These are phyloP conservation scores for Alces alces DNA, from an alignment of 2,113 vertebrate genomes.

Conservation along the genomic window DNA sequence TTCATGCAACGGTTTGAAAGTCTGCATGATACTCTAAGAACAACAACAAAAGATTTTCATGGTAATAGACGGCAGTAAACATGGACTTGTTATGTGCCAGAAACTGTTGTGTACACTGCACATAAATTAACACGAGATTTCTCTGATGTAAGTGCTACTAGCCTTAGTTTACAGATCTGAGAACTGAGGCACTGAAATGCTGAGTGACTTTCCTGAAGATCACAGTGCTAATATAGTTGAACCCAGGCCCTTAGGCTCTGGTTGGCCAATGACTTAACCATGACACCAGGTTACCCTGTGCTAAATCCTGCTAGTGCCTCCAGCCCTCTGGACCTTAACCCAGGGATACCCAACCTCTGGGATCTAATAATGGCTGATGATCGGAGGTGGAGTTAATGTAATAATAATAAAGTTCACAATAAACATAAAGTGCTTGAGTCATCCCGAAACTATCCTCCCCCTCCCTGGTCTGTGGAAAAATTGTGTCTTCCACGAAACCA, in stretches of 20 bases:
- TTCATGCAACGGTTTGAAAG: background rate
- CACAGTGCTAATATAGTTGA: background rate
- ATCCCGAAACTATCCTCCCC: background rate
- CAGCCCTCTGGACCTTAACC: background rate
- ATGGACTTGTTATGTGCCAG: background rate
- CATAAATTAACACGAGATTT: background rate
- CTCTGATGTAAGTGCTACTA: background rate
- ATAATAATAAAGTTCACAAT: background rate
- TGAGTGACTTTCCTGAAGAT: background rate
- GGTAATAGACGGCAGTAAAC: background rate
- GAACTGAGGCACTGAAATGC: background rate
- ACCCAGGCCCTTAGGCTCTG: background rate
- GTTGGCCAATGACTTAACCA: background rate
- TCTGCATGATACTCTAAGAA: background rate
- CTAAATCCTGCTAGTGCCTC: fast-evolving
- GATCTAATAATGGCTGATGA: background rate
- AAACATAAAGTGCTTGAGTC: background rate
- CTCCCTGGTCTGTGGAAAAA: background rate
- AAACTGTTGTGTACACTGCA: background rate
- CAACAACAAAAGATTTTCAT: background rate
- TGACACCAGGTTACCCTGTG: too few species aligned
- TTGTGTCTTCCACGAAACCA: background rate
- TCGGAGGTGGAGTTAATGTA: background rate
- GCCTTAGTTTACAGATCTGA: background rate
- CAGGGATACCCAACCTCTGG: background rate